These are phyloP conservation scores for Nesidiocoris tenuis DNA, from an alignment of 2,888 invertebrate species.

Conservation along the genomic window DNA sequence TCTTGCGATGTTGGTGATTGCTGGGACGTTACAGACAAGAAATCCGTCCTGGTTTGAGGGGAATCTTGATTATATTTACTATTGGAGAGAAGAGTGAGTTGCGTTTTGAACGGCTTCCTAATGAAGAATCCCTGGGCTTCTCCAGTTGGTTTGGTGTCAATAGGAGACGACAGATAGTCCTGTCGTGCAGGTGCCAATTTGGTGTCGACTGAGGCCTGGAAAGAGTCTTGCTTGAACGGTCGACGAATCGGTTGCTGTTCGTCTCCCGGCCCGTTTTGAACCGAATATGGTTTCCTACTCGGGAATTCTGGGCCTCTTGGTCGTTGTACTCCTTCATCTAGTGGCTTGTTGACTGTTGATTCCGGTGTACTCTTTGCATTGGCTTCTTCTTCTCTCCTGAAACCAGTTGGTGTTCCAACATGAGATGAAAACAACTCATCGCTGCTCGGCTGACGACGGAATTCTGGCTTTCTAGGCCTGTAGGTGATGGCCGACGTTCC, in stretches of 20 bases:
- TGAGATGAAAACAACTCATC: slow-evolving; percentile 39
- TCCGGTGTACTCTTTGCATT: slow-evolving; percentile 12
- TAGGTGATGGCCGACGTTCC: slow-evolving; percentile 1
- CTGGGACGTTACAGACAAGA: background rate
- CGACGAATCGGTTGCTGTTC: background rate
- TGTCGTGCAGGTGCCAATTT: slow-evolving; percentile 2
- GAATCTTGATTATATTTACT: slow-evolving; percentile 5
- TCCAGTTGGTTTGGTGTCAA: slow-evolving; percentile 1
- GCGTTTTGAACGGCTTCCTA: slow-evolving; percentile 26
- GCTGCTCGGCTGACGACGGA: background rate
- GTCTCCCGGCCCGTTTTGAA: background rate
- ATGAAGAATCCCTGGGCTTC: slow-evolving; percentile 30
- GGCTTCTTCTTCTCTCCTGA: slow-evolving; percentile 42
- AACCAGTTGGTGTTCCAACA: slow-evolving; percentile 44
- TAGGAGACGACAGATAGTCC: slow-evolving; percentile 1
- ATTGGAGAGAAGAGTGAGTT: background rate
- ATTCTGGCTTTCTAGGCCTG: slow-evolving; percentile 35
- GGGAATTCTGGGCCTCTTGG: background rate
- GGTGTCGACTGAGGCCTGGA: slow-evolving; percentile 9
- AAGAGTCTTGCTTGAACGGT: background rate
- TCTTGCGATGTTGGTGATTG: background rate
- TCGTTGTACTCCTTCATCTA: slow-evolving; percentile 8
- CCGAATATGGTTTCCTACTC: background rate
- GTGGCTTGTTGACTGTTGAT: background rate
- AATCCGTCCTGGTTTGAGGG: background rate